Conservation (phyloP, 2,888 invertebrate species). For the Pegoplata infirma region DNA sequence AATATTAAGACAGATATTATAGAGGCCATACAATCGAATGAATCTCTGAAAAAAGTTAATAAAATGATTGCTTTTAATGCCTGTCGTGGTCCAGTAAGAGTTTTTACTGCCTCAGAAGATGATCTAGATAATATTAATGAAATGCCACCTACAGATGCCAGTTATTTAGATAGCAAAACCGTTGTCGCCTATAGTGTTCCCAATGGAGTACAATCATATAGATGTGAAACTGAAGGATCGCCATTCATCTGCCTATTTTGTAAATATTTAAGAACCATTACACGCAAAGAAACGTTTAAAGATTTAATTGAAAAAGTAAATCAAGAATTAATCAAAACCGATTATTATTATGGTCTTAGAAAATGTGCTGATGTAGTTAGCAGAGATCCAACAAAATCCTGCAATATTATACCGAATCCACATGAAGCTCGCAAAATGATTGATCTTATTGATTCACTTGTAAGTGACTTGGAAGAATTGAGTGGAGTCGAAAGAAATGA, state of each 20-base stretch:
- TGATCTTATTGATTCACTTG: no score
- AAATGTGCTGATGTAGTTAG: neutral
- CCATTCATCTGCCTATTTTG: neutral
- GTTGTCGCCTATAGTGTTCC: neutral
- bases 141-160: neutral
- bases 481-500: no score
- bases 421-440: no score
- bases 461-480: no score
- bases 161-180: neutral
- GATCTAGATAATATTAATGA: neutral
- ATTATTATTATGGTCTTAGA: neutral
- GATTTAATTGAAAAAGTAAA: neutral
- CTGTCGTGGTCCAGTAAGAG: neutral
- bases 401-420: neutral
- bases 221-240: neutral
- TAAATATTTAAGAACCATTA: neutral
- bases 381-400: neutral
- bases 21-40: conserved; percentile 7
- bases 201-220: neutral
- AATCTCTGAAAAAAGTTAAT: neutral
- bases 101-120: neutral
- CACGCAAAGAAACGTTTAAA: neutral
- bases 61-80: neutral
- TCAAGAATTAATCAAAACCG: neutral
- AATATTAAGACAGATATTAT: conserved; percentile 32